Evolutionary conservation across 2,888 invertebrate genomes (phyloP).

Genomic region (Panorpa germanica): DNA sequence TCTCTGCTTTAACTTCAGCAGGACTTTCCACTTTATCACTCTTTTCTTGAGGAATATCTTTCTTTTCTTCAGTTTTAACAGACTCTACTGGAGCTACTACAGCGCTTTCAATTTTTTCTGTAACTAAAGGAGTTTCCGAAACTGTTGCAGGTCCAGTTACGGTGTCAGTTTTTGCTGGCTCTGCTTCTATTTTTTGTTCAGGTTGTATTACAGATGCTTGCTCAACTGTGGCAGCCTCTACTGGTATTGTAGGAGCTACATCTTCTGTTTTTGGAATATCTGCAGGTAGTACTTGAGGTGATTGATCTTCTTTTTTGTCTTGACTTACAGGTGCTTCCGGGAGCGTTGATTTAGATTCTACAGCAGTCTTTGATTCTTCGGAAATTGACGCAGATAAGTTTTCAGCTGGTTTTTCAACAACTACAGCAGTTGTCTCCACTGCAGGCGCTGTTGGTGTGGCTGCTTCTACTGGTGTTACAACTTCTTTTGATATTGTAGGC

Average conservation of each 20-base stretch:
- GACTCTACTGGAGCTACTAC: constrained; percentile 18
- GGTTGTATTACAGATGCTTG: constrained; percentile 2
- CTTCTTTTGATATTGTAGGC: constrained; percentile 15
- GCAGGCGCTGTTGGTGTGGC: constrained; percentile 11
- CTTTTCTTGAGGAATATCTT: neutral
- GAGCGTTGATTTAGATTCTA: constrained; percentile 4
- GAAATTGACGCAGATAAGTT: constrained; percentile 6
- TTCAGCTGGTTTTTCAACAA: constrained; percentile 19
- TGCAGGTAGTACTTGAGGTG: constrained; percentile 8
- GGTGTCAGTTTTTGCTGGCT: constrained; percentile 10
- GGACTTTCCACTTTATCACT: constrained; percentile 5
- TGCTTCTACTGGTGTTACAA: constrained; percentile 14
- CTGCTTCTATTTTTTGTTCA: constrained; percentile 8
- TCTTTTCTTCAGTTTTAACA: constrained; percentile 22
- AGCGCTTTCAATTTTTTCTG: constrained; percentile 4
- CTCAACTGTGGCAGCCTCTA: neutral
- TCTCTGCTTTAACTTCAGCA: constrained; percentile 4
- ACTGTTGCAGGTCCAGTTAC: constrained; percentile 7
- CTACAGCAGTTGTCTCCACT: constrained; percentile 17
- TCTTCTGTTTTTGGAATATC: constrained; percentile 9
- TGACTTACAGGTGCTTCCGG: constrained; percentile 8
- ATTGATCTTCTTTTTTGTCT: constrained; percentile 7
- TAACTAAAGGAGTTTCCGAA: neutral
- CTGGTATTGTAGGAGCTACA: neutral
- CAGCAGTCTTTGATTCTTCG: constrained; percentile 11